Conservation (phyloP, 2,113 vertebrate genomes). For the Cephalopterus ornatus region DNA sequence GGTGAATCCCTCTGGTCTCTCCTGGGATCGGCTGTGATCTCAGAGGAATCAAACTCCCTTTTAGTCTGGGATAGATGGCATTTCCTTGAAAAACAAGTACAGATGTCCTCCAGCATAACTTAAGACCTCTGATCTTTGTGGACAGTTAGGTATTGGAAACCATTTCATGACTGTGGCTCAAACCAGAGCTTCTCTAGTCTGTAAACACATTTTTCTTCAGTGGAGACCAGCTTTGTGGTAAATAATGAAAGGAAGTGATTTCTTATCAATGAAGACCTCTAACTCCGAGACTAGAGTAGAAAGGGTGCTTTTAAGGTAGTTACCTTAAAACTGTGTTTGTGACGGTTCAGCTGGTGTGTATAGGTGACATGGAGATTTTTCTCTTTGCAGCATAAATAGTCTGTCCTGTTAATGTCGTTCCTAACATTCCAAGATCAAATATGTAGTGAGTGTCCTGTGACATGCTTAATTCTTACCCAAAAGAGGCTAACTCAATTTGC, state of each 20-base stretch:
- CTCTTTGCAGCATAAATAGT: neutral
- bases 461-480: neutral
- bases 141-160: neutral
- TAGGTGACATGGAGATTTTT: neutral
- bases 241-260: neutral
- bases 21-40: neutral
- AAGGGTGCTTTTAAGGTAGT: neutral
- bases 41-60: neutral
- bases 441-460: neutral
- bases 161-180: neutral
- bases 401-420: neutral
- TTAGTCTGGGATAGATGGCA: neutral
- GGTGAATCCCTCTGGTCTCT: neutral
- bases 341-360: neutral
- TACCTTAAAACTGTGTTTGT: neutral
- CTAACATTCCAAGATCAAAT: neutral
- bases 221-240: neutral
- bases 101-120: neutral
- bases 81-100: slow-evolving; percentile 13
- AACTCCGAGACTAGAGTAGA: neutral
- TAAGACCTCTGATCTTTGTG: neutral
- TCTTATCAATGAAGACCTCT: neutral
- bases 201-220: neutral
- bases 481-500: neutral
- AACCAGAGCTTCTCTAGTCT: neutral